Evolutionary conservation across 2,888 invertebrate species (phyloP).

Genomic region (Epicampocera succincta): DNA sequence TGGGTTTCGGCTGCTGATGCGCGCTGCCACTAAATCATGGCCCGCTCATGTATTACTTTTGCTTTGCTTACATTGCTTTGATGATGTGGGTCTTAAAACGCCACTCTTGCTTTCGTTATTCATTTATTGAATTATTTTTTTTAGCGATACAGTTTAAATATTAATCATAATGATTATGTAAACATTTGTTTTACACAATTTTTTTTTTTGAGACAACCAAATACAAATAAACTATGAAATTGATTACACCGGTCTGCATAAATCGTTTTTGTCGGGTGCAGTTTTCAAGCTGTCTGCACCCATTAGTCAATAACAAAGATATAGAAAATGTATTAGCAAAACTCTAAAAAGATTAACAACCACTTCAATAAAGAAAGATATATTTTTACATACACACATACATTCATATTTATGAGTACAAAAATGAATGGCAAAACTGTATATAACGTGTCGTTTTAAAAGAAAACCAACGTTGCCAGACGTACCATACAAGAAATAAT

Average conservation of each 20-base stretch:
- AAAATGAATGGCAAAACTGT: too few species aligned
- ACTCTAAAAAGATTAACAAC: too few species aligned
- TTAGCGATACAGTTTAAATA: conserved; percentile 7
- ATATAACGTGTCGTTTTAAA: too few species aligned
- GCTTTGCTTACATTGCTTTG: conserved; percentile 8
- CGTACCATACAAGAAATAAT: too few species aligned
- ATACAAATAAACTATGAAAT: background rate
- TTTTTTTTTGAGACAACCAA: background rate
- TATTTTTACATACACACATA: too few species aligned
- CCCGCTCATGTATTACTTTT: background rate
- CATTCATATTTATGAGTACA: too few species aligned
- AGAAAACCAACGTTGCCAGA: too few species aligned
- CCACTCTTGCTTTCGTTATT: conserved; percentile 39
- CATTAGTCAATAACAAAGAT: too few species aligned
- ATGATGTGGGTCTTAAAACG: conserved; percentile 21
- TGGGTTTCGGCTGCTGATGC: conserved; percentile 18
- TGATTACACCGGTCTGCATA: background rate
- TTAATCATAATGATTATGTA: conserved; percentile 47
- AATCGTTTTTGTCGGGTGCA: too few species aligned
- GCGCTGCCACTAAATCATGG: conserved; percentile 1
- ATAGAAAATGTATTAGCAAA: too few species aligned
- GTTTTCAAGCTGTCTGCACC: too few species aligned
- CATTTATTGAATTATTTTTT: background rate
- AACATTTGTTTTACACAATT: conserved; percentile 22
- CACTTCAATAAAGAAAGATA: too few species aligned